These are phyloP conservation scores for Tichodroma muraria DNA, from an alignment of 2,113 vertebrate species.

Conservation along the genomic window DNA sequence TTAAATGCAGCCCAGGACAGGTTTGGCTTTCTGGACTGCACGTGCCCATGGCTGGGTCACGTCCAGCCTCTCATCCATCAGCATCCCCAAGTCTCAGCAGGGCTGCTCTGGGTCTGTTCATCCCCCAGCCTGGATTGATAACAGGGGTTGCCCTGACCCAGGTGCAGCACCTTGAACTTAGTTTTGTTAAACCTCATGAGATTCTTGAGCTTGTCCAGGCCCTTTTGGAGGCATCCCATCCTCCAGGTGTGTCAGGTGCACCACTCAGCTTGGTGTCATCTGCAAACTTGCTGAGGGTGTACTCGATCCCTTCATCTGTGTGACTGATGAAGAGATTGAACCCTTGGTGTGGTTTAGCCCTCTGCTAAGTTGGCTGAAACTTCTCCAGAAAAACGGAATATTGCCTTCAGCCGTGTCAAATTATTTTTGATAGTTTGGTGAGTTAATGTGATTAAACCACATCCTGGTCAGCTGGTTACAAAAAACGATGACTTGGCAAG, in stretches of 20 bases:
- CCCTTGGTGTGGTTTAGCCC: background rate
- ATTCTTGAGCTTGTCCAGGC: background rate
- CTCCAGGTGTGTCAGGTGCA: background rate
- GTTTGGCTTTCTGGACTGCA: background rate
- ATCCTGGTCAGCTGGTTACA: conserved; percentile 3
- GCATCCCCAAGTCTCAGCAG: background rate
- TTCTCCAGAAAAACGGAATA: background rate
- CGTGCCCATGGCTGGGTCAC: background rate
- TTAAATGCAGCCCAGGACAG: background rate
- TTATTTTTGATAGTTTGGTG: background rate
- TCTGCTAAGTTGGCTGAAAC: background rate
- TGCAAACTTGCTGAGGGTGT: background rate
- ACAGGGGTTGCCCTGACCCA: rapidly evolving
- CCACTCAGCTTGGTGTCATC: background rate
- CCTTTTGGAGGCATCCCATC: background rate
- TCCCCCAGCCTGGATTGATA: background rate
- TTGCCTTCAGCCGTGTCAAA: background rate
- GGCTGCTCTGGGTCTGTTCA: background rate
- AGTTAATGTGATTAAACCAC: conserved; percentile 9
- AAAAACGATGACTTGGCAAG: background rate
- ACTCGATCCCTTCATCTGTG: rapidly evolving
- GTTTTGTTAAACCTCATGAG: background rate
- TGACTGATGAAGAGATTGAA: background rate
- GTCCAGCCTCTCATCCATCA: background rate
- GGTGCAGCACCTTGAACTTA: background rate